These are phyloP conservation scores for Macroramphosus scolopax DNA, from an alignment of 2,797 vertebrate species.

Conservation along the genomic window DNA sequence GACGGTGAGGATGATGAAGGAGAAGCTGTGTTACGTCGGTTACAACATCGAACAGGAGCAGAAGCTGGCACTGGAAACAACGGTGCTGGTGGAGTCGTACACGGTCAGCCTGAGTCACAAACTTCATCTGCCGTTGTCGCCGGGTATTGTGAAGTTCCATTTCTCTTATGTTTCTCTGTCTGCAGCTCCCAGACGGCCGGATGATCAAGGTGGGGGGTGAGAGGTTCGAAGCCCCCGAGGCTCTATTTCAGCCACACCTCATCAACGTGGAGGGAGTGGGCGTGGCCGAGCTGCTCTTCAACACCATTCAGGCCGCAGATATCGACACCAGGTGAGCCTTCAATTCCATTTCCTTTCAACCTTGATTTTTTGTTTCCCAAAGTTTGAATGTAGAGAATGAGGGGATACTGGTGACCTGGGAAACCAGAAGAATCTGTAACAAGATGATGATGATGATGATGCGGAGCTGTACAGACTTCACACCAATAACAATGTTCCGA, in stretches of 20 bases:
- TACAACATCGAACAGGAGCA: conserved; percentile 86
- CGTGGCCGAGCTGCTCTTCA: conserved; percentile 90
- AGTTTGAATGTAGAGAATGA: no score
- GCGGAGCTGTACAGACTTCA: no score
- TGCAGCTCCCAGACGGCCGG: conserved; percentile 88
- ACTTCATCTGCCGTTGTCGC: no score
- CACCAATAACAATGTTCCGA: no score
- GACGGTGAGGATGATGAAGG: conserved; percentile 83
- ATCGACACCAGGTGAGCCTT: conserved; percentile 92
- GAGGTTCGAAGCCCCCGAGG: conserved; percentile 89
- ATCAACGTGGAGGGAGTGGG: conserved; percentile 93
- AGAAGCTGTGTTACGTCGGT: conserved; percentile 83
- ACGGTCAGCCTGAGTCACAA: conserved; percentile 46
- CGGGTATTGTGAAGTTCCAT: no score
- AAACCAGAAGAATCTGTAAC: no score
- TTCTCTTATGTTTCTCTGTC: neutral
- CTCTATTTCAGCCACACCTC: conserved; percentile 90
- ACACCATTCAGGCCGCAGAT: conserved; percentile 91
- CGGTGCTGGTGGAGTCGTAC: conserved; percentile 79
- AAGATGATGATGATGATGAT: no score
- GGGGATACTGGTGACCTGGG: no score
- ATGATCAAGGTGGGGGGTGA: conserved; percentile 94
- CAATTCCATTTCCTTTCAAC: no score
- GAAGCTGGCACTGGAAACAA: conserved; percentile 79
- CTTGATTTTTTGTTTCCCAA: no score